Evolutionary conservation across 35 echinoderm and acorn worm genomes (phyloP).

Genomic region (Stichopus chloronotus): DNA sequence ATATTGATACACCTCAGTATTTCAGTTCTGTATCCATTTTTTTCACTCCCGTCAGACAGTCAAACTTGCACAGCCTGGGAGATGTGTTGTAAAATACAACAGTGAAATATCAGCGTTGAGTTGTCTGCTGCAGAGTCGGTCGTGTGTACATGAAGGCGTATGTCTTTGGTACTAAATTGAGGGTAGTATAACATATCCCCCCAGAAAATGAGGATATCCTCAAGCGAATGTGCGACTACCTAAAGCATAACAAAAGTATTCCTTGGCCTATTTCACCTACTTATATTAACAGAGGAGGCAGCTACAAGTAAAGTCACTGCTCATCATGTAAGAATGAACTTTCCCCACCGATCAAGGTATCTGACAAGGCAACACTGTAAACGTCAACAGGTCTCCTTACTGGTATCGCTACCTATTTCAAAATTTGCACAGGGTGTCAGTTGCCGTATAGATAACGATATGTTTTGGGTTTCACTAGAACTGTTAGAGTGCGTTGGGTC

Average conservation of each 20-base stretch:
- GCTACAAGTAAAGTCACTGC: not conserved
- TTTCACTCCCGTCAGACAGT: too few species aligned
- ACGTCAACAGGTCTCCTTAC: not conserved
- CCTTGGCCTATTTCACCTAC: not conserved
- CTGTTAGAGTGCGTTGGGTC: slow-evolving; percentile 24
- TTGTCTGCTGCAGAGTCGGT: slow-evolving; percentile 6
- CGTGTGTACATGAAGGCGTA: slow-evolving; percentile 11
- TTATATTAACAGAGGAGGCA: not conserved
- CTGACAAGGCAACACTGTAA: slow-evolving; percentile 2
- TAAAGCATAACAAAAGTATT: not conserved
- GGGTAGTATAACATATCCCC: not conserved
- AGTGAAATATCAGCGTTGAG: not conserved
- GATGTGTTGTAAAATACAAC: slow-evolving; percentile 33
- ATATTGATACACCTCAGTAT: too few species aligned
- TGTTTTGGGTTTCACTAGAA: slow-evolving; percentile 25
- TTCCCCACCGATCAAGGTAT: not conserved
- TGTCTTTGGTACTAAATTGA: slow-evolving; percentile 9
- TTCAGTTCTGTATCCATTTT: too few species aligned
- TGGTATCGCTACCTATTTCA: slow-evolving; percentile 16
- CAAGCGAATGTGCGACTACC: not conserved
- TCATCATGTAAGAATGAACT: not conserved
- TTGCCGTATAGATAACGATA: slow-evolving; percentile 2
- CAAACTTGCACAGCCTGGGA: slow-evolving; percentile 27
- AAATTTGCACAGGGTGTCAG: not conserved
- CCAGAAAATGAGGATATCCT: not conserved